These are phyloP conservation scores for Brachypodius melanocephalos DNA, from an alignment of 2,113 vertebrate species.

Conservation along the genomic window DNA sequence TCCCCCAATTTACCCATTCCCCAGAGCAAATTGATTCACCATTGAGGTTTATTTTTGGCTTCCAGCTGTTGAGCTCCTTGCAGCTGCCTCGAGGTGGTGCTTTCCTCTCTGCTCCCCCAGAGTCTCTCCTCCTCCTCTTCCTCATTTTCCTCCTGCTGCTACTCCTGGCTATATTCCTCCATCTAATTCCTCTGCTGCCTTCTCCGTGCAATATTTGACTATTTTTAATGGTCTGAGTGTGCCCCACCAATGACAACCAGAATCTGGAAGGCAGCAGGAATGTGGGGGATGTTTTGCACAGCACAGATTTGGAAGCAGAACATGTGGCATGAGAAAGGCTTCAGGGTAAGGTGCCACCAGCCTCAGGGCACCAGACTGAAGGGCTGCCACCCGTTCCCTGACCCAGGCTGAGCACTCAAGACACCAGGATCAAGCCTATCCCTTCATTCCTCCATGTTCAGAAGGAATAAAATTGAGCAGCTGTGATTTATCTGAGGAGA, in stretches of 20 bases:
- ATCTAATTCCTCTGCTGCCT: background rate
- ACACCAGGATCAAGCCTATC: background rate
- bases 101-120: background rate
- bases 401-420: background rate
- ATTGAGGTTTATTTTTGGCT: background rate
- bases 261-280: background rate
- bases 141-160: background rate
- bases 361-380: background rate
- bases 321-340: background rate
- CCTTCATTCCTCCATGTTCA: background rate
- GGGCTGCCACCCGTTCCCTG: background rate
- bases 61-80: slow-evolving; percentile 15
- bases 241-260: accelerated
- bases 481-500: background rate
- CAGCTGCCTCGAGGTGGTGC: slow-evolving; percentile 1
- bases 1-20: background rate
- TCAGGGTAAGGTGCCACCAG: background rate
- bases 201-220: accelerated
- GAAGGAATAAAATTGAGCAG: background rate
- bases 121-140: background rate
- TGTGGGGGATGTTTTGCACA: background rate
- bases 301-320: background rate
- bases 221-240: background rate
- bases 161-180: background rate
- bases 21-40: slow-evolving; percentile 18